These are phyloP conservation scores for Boleophthalmus pectinirostris DNA, from an alignment of 2,113 vertebrate genomes.

Conservation along the genomic window DNA sequence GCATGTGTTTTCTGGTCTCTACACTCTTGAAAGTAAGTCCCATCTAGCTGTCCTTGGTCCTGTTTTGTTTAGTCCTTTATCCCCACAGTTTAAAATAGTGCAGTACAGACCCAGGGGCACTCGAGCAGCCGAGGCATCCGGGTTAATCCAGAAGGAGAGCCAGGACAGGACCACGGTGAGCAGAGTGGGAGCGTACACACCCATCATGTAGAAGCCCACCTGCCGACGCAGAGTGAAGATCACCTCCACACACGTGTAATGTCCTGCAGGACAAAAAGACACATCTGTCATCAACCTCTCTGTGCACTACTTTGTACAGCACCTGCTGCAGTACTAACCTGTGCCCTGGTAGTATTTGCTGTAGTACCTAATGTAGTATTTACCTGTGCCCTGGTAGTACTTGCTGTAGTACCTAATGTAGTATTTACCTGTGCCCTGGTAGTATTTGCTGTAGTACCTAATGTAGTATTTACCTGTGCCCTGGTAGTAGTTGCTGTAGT, in stretches of 20 bases:
- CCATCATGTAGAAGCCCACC: slow-evolving; percentile 98
- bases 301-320: too few species aligned
- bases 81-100: neutral
- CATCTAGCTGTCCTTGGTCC: neutral
- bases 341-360: slow-evolving; percentile 97
- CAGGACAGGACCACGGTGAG: slow-evolving; percentile 94
- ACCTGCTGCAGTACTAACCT: slow-evolving; percentile 67
- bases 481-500: neutral
- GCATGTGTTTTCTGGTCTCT: too few species aligned
- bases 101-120: slow-evolving; percentile 87
- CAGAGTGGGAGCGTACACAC: slow-evolving; percentile 93
- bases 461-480: neutral
- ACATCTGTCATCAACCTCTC: too few species aligned
- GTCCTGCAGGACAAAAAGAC: slow-evolving; percentile 74
- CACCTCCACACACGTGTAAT: slow-evolving; percentile 97
- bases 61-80: neutral
- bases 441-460: neutral
- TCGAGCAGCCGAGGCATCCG: slow-evolving; percentile 93
- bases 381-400: neutral
- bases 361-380: slow-evolving; percentile 87
- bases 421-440: neutral
- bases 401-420: neutral
- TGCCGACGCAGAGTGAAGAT: slow-evolving; percentile 94
- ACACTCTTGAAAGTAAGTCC: too few species aligned
- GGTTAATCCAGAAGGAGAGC: slow-evolving; percentile 99